Base-by-base conservation (phyloP, 2,797 vertebrate genomes). In the Sebastes aleutianus region DNA sequence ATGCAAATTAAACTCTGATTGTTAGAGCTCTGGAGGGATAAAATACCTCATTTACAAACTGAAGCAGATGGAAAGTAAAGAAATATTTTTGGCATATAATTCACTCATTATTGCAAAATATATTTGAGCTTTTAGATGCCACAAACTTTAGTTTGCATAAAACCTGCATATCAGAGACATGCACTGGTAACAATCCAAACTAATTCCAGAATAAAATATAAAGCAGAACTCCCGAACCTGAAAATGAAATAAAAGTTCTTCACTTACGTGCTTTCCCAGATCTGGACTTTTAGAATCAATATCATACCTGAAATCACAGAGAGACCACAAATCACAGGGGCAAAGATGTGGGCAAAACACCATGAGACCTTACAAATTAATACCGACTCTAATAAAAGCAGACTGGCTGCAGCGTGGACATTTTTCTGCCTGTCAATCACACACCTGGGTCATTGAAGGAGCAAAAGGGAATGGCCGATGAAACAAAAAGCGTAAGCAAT, bases 241-340 rank as follows among this genome's bases (percentile, higher is more conserved):
- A 43, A 57, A 29, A 29, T 59, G 0, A n/a, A 39, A 78, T 65
- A 7, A 58, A 63, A 20, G 31, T 27, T 82, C 31, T 89, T 79
- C 36, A 96, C 98, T 98, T 94, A 99, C 98, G 20, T 99, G 98
- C 91, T 99, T 99, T 82, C 97, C 96, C 74, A 99, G 92, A 91
- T 99, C 98, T 26, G 98, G 97, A 93, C 97, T 99, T 95, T 98
- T 98, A 43, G 98, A 98, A 89, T 99, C 98, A 84, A 99, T 96
- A 78, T 99, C 98, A 65, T 97, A 99, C 87, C 98, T 99, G 95
- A 83, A 95, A 94, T 82, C 69, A 88, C 57, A 88, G 88, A 78
- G 77, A 87, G 61, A 36, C 34, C 72, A 83, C 29, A 85, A 71
- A 58, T 84, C 74, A 87, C 63, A 75, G 27, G 73, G 34, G 57